Percentiles rank a stretch among this genome's conserved stretches.
Conservation (phyloP, 2,113 vertebrate species). For the Nibea coibor region DNA sequence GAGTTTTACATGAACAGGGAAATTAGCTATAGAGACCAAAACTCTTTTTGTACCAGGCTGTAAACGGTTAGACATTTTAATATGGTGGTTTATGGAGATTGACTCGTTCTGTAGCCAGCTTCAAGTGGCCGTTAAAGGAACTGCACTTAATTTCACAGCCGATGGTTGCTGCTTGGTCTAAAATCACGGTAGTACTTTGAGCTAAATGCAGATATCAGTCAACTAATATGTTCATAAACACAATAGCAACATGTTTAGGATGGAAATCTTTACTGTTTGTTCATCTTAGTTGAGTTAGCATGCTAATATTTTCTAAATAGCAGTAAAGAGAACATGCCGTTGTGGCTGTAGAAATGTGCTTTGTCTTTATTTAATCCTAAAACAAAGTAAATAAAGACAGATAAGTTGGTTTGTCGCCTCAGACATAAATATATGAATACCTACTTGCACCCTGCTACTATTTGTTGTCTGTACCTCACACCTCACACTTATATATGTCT, state of each 20-base stretch:
- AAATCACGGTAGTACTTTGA: neutral
- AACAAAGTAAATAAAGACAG: neutral
- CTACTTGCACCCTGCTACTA: neutral
- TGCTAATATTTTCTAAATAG: neutral
- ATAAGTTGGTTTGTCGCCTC: neutral
- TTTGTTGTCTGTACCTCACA: constrained; percentile 51
- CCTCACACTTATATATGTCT: constrained; percentile 16
- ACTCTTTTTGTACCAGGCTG: no score
- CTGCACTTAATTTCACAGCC: no score
- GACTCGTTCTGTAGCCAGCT: no score
- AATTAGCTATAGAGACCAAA: no score
- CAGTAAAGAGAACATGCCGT: neutral
- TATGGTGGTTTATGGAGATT: no score
- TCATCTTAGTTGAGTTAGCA: neutral
- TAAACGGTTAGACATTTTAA: no score
- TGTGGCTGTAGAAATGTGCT: no score
- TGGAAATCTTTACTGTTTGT: neutral
- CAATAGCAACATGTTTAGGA: neutral
- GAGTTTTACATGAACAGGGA: no score
- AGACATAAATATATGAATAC: constrained; percentile 8
- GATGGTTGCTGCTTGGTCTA: no score
- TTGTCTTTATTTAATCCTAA: neutral
- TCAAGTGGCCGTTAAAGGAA: no score
- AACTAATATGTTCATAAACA: neutral
- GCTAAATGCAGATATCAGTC: neutral